A percentile compares a stretch with the other conserved stretches of the same genome.
Conservation (phyloP, 2,797 vertebrate genomes). For the Poeciliopsis paucimaculata region DNA sequence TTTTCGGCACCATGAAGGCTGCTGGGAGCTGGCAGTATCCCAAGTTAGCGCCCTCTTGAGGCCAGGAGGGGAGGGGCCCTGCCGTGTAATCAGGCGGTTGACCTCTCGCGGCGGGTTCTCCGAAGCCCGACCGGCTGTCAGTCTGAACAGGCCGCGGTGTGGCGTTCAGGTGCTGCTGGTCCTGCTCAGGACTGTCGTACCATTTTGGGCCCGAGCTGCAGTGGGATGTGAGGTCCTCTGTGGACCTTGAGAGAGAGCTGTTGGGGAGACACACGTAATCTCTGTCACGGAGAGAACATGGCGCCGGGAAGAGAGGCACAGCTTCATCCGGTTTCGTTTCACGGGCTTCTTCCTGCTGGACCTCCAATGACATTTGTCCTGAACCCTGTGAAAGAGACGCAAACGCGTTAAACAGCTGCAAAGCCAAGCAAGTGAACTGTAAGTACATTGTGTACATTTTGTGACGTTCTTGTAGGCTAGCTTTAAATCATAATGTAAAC, state of each 20-base stretch:
- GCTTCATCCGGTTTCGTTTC: neutral
- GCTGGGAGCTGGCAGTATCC: conserved; percentile 74
- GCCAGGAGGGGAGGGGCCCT: conserved; percentile 36
- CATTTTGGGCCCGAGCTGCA: conserved; percentile 1
- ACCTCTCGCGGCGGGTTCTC: neutral
- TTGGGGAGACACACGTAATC: conserved; percentile 59
- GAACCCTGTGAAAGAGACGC: conserved; percentile 31
- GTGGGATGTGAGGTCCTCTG: conserved; percentile 47
- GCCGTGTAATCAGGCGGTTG: conserved; percentile 42
- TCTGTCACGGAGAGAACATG: neutral
- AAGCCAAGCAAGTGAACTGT: neutral
- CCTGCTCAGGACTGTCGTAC: neutral
- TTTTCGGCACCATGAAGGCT: conserved; percentile 1
- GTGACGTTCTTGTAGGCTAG: neutral
- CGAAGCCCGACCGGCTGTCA: neutral
- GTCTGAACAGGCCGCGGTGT: neutral
- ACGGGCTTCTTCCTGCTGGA: conserved; percentile 4
- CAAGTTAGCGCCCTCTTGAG: conserved; percentile 39
- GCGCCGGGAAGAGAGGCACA: neutral
- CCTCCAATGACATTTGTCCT: neutral
- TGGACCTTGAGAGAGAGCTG: conserved; percentile 32
- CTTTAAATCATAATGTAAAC: neutral
- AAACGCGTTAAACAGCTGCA: neutral
- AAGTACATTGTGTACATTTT: neutral
- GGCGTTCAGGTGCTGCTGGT: neutral